phyloP scores from a whole-genome alignment of 2,888 invertebrate genomes.

The Eulithis testata region DNA sequence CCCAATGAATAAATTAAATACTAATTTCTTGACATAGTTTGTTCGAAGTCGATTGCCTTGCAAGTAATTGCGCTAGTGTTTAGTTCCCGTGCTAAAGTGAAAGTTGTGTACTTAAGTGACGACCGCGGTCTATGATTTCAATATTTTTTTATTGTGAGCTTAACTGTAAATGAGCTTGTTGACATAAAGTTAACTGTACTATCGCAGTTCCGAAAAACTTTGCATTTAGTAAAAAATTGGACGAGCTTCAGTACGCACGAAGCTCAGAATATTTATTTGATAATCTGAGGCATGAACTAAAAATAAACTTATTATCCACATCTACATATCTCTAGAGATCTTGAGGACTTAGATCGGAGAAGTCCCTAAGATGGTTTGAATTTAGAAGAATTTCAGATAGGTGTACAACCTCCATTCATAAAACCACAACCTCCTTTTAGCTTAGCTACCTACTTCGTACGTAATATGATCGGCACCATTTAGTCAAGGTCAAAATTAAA shows the following conservation, averaged over 20 bases:
- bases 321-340: no score
- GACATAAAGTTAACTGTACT: background rate
- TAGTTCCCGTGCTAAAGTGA: slow-evolving; percentile 49
- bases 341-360: no score
- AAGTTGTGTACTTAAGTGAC: slow-evolving; percentile 44
- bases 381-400: no score
- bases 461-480: slow-evolving; percentile 2
- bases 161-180: background rate
- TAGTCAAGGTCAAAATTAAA: slow-evolving; percentile 7
- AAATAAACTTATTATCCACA: no score
- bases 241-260: no score
- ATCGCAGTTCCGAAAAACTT: background rate
- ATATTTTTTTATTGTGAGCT: slow-evolving; percentile 5
- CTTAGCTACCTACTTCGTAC: background rate
- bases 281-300: no score
- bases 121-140: slow-evolving; percentile 14
- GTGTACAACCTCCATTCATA: background rate
- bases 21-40: slow-evolving; percentile 81
- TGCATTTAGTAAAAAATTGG: no score
- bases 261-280: no score
- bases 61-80: slow-evolving; percentile 68
- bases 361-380: no score
- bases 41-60: slow-evolving; percentile 76
- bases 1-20: slow-evolving; percentile 81
- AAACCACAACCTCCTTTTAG: background rate